These are phyloP conservation scores for Coenonympha glycerion DNA, from an alignment of 2,888 invertebrate genomes.

Conservation along the genomic window DNA sequence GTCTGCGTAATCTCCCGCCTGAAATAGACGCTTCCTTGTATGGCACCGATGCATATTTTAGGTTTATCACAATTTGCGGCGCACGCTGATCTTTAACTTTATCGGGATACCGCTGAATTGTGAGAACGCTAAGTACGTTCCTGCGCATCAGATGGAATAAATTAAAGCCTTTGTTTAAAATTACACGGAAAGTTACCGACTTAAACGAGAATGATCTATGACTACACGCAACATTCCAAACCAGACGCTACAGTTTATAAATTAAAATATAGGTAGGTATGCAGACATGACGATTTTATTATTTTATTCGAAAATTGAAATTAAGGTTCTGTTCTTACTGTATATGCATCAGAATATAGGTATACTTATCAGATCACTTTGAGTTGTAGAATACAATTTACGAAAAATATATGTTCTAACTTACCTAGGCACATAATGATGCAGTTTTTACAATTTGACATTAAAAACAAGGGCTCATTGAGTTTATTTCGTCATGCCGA, in stretches of 20 bases:
- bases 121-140: conserved; percentile 8
- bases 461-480: too few species aligned
- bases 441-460: too few species aligned
- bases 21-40: conserved; percentile 65
- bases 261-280: too few species aligned
- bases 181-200: not conserved
- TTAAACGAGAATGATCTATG: not conserved
- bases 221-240: not conserved
- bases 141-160: not conserved
- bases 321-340: too few species aligned
- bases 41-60: conserved; percentile 54
- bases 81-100: conserved; percentile 21
- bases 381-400: too few species aligned
- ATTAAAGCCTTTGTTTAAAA: conserved; percentile 9
- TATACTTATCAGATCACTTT: too few species aligned
- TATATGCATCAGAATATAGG: too few species aligned
- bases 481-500: not conserved
- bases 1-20: conserved; percentile 60
- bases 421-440: too few species aligned
- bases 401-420: too few species aligned
- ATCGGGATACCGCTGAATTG: conserved; percentile 12
- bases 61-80: conserved; percentile 29
- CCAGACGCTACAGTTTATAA: too few species aligned
- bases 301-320: too few species aligned
- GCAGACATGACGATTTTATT: too few species aligned